These are phyloP conservation scores for Siderastrea radians DNA, from an alignment of 92 coral and sea anemone genomes.

Conservation along the genomic window DNA sequence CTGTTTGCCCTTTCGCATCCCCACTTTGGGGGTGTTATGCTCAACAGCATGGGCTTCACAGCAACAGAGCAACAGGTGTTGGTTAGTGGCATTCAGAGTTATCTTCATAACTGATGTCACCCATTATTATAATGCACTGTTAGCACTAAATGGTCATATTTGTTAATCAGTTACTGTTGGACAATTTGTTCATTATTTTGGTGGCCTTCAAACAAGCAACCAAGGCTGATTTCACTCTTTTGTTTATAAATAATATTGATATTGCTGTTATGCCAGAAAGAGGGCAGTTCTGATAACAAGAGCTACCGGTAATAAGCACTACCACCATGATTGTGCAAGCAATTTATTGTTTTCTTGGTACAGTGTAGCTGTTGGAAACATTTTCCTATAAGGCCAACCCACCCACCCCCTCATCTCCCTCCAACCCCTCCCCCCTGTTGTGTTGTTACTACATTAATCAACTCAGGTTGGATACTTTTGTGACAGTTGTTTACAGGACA, in stretches of 20 bases:
- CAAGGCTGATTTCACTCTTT: no score
- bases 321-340: no score
- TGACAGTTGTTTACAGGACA: neutral
- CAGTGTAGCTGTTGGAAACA: neutral
- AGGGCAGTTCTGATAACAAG: neutral
- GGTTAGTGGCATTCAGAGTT: no score
- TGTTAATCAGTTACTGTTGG: no score
- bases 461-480: neutral
- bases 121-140: no score
- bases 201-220: no score
- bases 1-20: conserved; percentile 39
- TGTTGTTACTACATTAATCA: neutral
- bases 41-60: conserved; percentile 45
- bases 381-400: no score
- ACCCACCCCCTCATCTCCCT: no score
- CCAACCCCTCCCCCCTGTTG: neutral
- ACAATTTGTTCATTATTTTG: no score
- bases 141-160: no score
- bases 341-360: neutral
- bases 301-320: no score
- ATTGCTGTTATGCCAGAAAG: neutral
- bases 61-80: conserved; percentile 2
- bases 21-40: conserved; percentile 37
- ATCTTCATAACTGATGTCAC: no score
- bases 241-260: neutral